Conservation (phyloP, 1,140 invertebrate species). For the Trichonephila clavipes region DNA sequence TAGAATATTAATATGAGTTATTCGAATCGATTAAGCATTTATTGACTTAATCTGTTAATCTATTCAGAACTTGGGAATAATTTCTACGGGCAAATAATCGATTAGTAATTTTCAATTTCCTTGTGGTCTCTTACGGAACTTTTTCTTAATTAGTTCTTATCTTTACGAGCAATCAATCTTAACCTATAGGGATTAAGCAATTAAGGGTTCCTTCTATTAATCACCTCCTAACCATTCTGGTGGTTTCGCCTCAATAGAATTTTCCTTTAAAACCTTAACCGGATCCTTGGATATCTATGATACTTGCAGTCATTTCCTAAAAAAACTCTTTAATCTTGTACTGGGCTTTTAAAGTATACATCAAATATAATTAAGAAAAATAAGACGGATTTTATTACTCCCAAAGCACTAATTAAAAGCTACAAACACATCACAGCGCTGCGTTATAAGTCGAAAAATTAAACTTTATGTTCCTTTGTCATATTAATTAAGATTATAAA, state of each 20-base stretch:
- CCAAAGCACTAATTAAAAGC: too few species aligned
- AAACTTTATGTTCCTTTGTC: too few species aligned
- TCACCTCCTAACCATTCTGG: neutral
- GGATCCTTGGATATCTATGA: too few species aligned
- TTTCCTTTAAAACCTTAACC: neutral
- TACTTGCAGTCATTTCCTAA: too few species aligned
- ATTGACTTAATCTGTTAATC: slow-evolving; percentile 26
- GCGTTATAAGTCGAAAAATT: too few species aligned
- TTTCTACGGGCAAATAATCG: neutral
- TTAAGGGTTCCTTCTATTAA: slow-evolving; percentile 35
- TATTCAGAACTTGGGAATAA: neutral
- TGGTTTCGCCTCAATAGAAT: neutral
- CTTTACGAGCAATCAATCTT: neutral
- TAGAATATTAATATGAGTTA: slow-evolving; percentile 44
- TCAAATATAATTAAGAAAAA: too few species aligned
- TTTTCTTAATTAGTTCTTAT: slow-evolving; percentile 38
- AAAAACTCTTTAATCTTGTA: too few species aligned
- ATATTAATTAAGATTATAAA: too few species aligned
- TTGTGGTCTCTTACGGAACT: neutral
- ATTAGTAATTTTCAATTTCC: slow-evolving; percentile 39
- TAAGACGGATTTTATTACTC: too few species aligned
- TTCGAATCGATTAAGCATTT: slow-evolving; percentile 57
- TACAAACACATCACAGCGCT: too few species aligned
- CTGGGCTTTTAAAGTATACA: too few species aligned
- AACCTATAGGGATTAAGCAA: neutral